A percentile compares a stretch with the other conserved stretches of the same genome.
These are phyloP conservation scores for Malurus splendens DNA, from an alignment of 2,797 vertebrate genomes.

Conservation along the genomic window DNA sequence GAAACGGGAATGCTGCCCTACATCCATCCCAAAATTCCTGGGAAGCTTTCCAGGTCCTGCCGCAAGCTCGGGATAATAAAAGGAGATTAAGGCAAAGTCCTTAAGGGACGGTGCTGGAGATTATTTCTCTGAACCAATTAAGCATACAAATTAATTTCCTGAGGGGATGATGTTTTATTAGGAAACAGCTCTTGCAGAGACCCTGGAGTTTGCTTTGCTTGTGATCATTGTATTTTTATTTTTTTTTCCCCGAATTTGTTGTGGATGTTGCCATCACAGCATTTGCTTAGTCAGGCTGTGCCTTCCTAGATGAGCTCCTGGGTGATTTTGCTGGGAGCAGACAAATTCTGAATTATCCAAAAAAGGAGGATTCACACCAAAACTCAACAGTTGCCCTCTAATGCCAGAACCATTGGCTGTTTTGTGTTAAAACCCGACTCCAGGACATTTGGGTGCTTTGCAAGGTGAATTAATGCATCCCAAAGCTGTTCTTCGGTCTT, in stretches of 20 bases:
- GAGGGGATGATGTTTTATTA: constrained; percentile 16
- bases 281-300: not conserved
- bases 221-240: not conserved
- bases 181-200: constrained; percentile 1
- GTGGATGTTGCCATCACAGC: not conserved
- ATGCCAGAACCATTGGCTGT: not conserved
- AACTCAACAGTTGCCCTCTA: not conserved
- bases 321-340: not conserved
- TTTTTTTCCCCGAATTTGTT: not conserved
- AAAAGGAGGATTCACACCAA: not conserved
- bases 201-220: not conserved
- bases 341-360: not conserved
- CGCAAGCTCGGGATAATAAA: constrained; percentile 2
- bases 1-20: not conserved
- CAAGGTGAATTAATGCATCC: not conserved
- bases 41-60: not conserved
- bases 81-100: constrained; percentile 26
- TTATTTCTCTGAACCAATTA: constrained; percentile 52
- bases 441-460: not conserved
- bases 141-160: constrained; percentile 31
- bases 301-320: not conserved
- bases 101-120: constrained; percentile 27
- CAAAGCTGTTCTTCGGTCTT: not conserved
- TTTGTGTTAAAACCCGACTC: not conserved
- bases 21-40: not conserved